Evolutionary conservation across 2,888 invertebrate genomes (phyloP).

Genomic region (Bombylius discolor): DNA sequence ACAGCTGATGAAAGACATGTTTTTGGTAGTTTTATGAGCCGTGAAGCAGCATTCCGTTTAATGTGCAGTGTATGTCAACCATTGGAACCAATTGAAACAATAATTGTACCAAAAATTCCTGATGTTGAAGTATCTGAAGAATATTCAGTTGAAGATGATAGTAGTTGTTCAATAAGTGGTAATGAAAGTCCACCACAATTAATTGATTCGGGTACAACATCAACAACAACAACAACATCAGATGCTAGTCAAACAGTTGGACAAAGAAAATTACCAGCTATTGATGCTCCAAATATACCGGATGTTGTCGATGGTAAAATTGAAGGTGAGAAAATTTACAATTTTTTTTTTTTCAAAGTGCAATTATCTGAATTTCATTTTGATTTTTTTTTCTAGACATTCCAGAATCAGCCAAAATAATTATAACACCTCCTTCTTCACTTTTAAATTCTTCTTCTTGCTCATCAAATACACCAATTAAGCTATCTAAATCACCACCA

Average conservation of each 20-base stretch:
- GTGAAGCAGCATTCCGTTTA: conserved; percentile 76
- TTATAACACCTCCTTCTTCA: neutral
- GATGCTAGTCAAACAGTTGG: conserved; percentile 22
- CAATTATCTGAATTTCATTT: neutral
- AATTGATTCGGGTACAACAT: conserved; percentile 11
- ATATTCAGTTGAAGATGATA: conserved; percentile 40
- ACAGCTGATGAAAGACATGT: conserved; percentile 78
- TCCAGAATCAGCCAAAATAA: conserved; percentile 6
- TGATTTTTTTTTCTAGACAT: conserved; percentile 6
- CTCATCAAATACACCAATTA: conserved; percentile 10
- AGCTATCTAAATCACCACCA: conserved; percentile 8
- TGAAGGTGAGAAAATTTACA: neutral
- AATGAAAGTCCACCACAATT: conserved; percentile 37
- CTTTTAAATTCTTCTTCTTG: neutral
- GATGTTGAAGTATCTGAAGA: conserved; percentile 32
- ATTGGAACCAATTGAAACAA: conserved; percentile 31
- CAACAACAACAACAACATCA: conserved; percentile 6
- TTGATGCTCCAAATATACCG: neutral
- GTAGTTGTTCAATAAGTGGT: conserved; percentile 42
- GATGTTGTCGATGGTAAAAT: conserved; percentile 9
- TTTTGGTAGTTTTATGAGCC: conserved; percentile 78
- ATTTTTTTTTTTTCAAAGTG: neutral
- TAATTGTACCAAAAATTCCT: conserved; percentile 23
- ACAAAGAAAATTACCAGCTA: conserved; percentile 15
- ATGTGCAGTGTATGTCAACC: conserved; percentile 76